Evolutionary conservation across 1,140 invertebrate genomes (phyloP).

Genomic region (Andricus grossulariae): DNA sequence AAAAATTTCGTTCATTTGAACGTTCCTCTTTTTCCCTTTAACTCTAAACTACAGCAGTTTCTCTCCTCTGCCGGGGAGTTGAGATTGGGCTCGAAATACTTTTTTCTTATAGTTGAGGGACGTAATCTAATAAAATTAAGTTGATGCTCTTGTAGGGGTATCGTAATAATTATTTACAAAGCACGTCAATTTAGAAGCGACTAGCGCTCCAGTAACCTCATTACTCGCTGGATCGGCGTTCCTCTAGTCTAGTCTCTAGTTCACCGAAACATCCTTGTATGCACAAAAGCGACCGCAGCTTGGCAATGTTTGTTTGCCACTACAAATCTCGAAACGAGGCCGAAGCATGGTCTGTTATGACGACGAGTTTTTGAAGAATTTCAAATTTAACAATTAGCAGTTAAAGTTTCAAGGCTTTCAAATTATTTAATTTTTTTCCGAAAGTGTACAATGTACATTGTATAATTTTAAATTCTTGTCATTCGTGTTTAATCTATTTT

Average conservation of each 20-base stretch:
- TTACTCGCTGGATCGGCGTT: constrained; percentile 47
- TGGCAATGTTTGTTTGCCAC: constrained; percentile 24
- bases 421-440: no score
- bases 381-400: background rate
- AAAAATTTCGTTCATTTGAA: no score
- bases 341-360: no score
- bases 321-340: constrained; percentile 14
- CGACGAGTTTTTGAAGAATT: background rate
- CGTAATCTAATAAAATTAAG: background rate
- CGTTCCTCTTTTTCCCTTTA: no score
- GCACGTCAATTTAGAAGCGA: constrained; percentile 54
- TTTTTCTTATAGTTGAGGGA: background rate
- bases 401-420: no score
- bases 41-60: no score
- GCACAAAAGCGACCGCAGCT: constrained; percentile 25
- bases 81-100: background rate
- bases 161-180: constrained; percentile 54
- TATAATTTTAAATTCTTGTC: no score
- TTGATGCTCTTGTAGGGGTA: background rate
- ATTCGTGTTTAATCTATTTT: no score
- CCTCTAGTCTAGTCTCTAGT: constrained; percentile 7
- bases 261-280: constrained; percentile 17
- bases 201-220: constrained; percentile 63
- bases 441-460: no score
- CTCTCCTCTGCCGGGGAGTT: no score